Evolutionary conservation across 2,888 invertebrate species (phyloP).

Genomic region (Eristalis intricaria): DNA sequence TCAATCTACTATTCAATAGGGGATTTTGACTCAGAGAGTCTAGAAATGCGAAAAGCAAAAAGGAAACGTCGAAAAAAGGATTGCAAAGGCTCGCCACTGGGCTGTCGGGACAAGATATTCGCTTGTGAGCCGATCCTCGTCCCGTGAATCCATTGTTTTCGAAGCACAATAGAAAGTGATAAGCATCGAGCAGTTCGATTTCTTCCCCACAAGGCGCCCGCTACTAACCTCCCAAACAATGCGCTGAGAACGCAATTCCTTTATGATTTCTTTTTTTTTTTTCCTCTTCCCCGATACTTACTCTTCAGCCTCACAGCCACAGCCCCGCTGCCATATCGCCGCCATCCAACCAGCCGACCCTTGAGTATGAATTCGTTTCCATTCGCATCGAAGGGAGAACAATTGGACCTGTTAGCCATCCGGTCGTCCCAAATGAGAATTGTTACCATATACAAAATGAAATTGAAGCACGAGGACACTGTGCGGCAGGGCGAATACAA

Average conservation of each 20-base stretch:
- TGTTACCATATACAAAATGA: conserved; percentile 57
- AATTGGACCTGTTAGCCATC: conserved; percentile 68
- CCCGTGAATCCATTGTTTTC: conserved; percentile 62
- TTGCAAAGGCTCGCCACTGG: conserved; percentile 19
- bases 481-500: not conserved
- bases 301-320: too few relatives aligned
- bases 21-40: conserved; percentile 9
- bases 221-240: conserved; percentile 53
- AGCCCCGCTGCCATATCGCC: not conserved
- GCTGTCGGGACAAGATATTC: conserved; percentile 46
- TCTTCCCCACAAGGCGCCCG: not conserved
- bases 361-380: conserved; percentile 69
- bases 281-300: not conserved
- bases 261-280: not conserved
- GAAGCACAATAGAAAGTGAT: conserved; percentile 66
- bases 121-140: conserved; percentile 53
- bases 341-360: conserved; percentile 27
- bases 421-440: conserved; percentile 58
- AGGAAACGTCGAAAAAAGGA: not conserved
- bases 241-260: conserved; percentile 48
- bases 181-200: conserved; percentile 67
- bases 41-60: not conserved
- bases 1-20: conserved; percentile 51
- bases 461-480: conserved; percentile 48
- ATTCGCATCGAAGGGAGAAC: conserved; percentile 64